phyloP scores from a whole-genome alignment of 2,113 vertebrate species.

The Oryzias woworae region DNA sequence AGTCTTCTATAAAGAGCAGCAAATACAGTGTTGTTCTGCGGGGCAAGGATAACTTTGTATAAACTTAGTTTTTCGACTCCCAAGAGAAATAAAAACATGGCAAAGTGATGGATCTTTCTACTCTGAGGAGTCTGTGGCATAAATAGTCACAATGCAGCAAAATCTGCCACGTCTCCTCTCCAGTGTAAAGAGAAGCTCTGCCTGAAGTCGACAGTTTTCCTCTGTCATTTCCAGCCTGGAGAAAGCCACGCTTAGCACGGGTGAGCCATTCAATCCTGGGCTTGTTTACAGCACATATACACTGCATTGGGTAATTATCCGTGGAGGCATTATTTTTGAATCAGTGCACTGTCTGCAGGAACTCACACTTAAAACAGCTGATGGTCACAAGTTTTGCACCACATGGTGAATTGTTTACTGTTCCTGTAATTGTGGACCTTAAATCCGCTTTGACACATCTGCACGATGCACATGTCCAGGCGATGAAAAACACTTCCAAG shows the following conservation, averaged over 20 bases:
- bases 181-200: constrained; percentile 29
- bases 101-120: constrained; percentile 36
- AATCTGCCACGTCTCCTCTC: constrained; percentile 17
- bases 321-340: constrained; percentile 37
- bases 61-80: constrained; percentile 49
- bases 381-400: constrained; percentile 56
- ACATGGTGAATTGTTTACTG: constrained; percentile 18
- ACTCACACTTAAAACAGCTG: constrained; percentile 52
- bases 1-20: constrained; percentile 50
- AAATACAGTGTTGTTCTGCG: constrained; percentile 48
- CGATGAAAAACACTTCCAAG: not conserved
- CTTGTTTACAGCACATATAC: constrained; percentile 14
- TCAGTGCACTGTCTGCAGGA: constrained; percentile 30
- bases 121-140: constrained; percentile 21
- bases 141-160: constrained; percentile 35
- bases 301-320: constrained; percentile 27
- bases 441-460: constrained; percentile 33
- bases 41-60: constrained; percentile 56
- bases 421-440: constrained; percentile 31
- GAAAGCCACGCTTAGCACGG: constrained; percentile 17
- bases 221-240: constrained; percentile 6
- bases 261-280: not conserved
- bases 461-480: constrained; percentile 35
- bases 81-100: constrained; percentile 41
- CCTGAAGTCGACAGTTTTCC: constrained; percentile 10